These are phyloP conservation scores for Athalia cordata DNA, from an alignment of 2,888 invertebrate genomes.

Conservation along the genomic window DNA sequence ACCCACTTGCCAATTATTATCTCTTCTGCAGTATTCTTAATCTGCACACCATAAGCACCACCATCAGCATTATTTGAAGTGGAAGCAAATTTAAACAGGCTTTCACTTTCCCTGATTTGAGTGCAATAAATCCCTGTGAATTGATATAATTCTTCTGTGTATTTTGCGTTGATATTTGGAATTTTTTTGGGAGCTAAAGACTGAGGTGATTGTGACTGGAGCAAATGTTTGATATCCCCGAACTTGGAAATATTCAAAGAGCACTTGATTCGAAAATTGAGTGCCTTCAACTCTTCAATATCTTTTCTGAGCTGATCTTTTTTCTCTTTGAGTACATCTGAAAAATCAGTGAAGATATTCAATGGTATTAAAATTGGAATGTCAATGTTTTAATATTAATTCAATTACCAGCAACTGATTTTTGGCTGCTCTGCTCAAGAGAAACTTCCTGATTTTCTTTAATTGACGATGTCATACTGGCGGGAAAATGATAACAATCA, in stretches of 20 bases:
- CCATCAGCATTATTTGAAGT: not conserved
- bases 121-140: constrained; percentile 56
- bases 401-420: too few species aligned
- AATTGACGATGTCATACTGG: too few species aligned
- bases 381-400: too few species aligned
- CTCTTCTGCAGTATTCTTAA: constrained; percentile 48
- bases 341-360: constrained; percentile 3
- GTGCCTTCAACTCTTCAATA: constrained; percentile 10
- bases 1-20: constrained; percentile 57
- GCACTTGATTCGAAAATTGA: constrained; percentile 26
- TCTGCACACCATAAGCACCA: constrained; percentile 52
- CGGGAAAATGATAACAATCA: too few species aligned
- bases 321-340: constrained; percentile 1
- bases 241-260: constrained; percentile 24
- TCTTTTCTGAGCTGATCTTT: constrained; percentile 8
- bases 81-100: constrained; percentile 54
- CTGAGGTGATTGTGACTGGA: not conserved
- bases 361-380: too few species aligned
- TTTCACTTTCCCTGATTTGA: constrained; percentile 48
- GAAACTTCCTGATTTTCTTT: too few species aligned
- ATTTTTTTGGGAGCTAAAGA: not conserved
- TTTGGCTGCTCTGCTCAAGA: too few species aligned
- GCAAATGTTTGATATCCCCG: constrained; percentile 15
- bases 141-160: constrained; percentile 50
- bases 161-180: constrained; percentile 6